Percentiles rank a stretch among this genome's conserved stretches.
Evolutionary conservation across 2,797 vertebrate species (phyloP).

Genomic region (Takifugu ocellatus): DNA sequence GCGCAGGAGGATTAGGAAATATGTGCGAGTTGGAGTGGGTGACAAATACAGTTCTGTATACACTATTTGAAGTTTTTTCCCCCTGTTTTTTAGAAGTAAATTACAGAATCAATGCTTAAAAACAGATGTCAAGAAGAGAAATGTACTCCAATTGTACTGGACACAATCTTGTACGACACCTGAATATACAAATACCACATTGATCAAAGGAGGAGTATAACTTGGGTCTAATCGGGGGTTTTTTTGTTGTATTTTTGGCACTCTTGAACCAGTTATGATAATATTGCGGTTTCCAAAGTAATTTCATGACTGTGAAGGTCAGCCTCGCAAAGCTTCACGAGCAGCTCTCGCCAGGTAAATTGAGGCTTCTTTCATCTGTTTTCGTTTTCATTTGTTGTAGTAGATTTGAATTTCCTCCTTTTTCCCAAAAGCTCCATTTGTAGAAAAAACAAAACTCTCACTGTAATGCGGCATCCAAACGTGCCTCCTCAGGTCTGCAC

Average conservation of each 20-base stretch:
- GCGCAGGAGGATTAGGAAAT: slow-evolving; percentile 29
- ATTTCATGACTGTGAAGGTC: too few species aligned
- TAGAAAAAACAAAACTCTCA: neutral
- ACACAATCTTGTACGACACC: neutral
- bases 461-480: neutral
- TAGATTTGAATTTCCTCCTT: too few species aligned
- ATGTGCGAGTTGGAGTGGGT: neutral
- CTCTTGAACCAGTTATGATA: neutral
- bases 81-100: too few species aligned
- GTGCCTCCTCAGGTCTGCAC: neutral
- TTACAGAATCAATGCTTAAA: too few species aligned
- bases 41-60: neutral
- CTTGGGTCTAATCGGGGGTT: neutral
- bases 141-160: too few species aligned
- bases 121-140: too few species aligned
- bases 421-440: too few species aligned
- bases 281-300: neutral
- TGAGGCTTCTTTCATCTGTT: too few species aligned
- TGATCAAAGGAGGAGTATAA: neutral
- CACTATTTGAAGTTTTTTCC: neutral
- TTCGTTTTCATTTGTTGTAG: too few species aligned
- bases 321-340: too few species aligned
- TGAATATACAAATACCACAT: neutral
- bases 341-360: too few species aligned
- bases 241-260: neutral